A percentile compares a stretch with the other conserved stretches of the same genome.
These are phyloP conservation scores for Gasterosteus nipponicus DNA, from an alignment of 2,113 vertebrate species.

Conservation along the genomic window DNA sequence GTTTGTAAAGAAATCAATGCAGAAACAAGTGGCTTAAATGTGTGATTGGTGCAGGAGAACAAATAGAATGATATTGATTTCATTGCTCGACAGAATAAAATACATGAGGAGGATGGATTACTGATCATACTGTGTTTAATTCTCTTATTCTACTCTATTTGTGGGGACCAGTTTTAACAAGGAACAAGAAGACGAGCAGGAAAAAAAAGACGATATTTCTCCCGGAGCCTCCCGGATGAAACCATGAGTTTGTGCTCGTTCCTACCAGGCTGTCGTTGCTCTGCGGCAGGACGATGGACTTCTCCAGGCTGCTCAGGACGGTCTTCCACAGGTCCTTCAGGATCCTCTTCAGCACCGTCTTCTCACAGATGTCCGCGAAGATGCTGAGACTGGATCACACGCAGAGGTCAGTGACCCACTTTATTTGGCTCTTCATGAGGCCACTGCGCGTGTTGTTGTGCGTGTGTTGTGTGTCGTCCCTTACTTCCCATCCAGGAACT, in stretches of 20 bases:
- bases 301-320: constrained; percentile 95
- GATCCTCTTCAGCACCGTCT: constrained; percentile 95
- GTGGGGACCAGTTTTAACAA: background rate
- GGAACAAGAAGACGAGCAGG: background rate
- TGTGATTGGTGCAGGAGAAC: background rate
- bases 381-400: constrained; percentile 87
- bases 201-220: background rate
- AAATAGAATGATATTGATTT: too few relatives aligned
- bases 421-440: background rate
- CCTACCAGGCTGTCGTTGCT: constrained; percentile 93
- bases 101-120: background rate
- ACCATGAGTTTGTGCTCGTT: too few relatives aligned
- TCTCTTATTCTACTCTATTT: background rate
- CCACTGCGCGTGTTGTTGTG: background rate
- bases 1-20: background rate
- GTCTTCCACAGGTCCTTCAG: constrained; percentile 97
- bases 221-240: too few relatives aligned
- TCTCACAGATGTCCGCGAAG: constrained; percentile 95
- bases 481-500: constrained; percentile 97
- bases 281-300: constrained; percentile 91
- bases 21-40: background rate
- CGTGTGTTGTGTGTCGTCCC: constrained; percentile 49
- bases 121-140: background rate
- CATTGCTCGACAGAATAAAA: constrained; percentile 1
- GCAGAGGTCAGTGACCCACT: constrained; percentile 1